phyloP scores from a whole-genome alignment of 2,888 invertebrate species.

The Therioaphis trifolii region DNA sequence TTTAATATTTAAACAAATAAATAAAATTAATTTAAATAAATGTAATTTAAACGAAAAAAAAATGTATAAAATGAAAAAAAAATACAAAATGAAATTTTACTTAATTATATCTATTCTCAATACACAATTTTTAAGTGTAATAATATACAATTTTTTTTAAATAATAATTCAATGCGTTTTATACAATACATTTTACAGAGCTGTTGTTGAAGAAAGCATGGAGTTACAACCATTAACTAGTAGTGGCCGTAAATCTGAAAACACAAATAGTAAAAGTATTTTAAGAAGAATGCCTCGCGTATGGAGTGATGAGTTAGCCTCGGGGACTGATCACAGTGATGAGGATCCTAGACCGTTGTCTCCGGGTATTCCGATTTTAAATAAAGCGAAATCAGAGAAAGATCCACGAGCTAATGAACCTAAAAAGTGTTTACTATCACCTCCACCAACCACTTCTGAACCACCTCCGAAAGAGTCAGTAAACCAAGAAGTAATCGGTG shows the following conservation, averaged over 20 bases:
- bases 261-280: slow-evolving; percentile 72
- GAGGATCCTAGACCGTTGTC: slow-evolving; percentile 49
- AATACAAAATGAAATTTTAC: too few relatives aligned
- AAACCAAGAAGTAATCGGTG: slow-evolving; percentile 75
- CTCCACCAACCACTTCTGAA: slow-evolving; percentile 69
- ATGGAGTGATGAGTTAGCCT: slow-evolving; percentile 78
- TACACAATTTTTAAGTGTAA: too few relatives aligned
- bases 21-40: too few relatives aligned
- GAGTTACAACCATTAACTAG: slow-evolving; percentile 76
- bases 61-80: too few relatives aligned
- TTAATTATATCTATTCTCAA: too few relatives aligned
- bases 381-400: slow-evolving; percentile 82
- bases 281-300: slow-evolving; percentile 81
- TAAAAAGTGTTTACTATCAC: slow-evolving; percentile 68
- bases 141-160: too few relatives aligned
- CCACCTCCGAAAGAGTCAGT: slow-evolving; percentile 68
- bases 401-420: slow-evolving; percentile 69
- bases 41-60: background rate
- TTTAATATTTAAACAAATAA: too few relatives aligned
- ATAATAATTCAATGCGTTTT: background rate
- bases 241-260: slow-evolving; percentile 68
- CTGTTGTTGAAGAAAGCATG: slow-evolving; percentile 72
- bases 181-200: slow-evolving; percentile 1
- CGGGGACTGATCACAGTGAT: slow-evolving; percentile 68
- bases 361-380: slow-evolving; percentile 81